These are phyloP conservation scores for Bombus pyrosoma DNA, from an alignment of 1,140 invertebrate species.

Conservation along the genomic window DNA sequence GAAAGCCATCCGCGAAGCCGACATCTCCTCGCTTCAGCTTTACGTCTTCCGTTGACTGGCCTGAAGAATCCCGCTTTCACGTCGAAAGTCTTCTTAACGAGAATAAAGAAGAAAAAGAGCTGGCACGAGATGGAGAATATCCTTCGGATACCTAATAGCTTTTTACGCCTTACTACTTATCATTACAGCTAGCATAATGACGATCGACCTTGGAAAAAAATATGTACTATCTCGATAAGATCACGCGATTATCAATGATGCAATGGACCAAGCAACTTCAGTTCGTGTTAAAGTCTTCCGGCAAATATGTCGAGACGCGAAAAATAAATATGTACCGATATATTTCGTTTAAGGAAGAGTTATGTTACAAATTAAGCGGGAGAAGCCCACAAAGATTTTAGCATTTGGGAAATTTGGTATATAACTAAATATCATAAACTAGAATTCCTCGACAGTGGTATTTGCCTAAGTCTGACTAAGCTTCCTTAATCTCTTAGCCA, in stretches of 20 bases:
- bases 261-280: not conserved
- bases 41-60: constrained; percentile 44
- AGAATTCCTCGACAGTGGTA: not conserved
- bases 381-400: not conserved
- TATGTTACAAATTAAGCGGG: not conserved
- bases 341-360: not conserved
- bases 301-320: too few relatives aligned
- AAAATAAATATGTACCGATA: too few relatives aligned
- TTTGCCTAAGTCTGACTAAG: not conserved
- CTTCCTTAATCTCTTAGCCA: constrained; percentile 8
- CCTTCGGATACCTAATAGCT: constrained; percentile 63
- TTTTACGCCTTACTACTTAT: constrained; percentile 70
- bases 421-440: not conserved
- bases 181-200: constrained; percentile 38
- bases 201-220: not conserved
- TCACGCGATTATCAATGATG: not conserved
- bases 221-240: not conserved
- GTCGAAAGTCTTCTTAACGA: constrained; percentile 48
- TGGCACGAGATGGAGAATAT: constrained; percentile 40
- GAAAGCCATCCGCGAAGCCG: constrained; percentile 46
- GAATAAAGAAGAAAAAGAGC: constrained; percentile 33
- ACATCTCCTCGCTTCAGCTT: constrained; percentile 43
- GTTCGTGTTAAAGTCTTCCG: too few relatives aligned
- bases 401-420: not conserved
- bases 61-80: constrained; percentile 54